Conservation (phyloP, 2,888 invertebrate genomes). For the Polymixis flavicincta region DNA sequence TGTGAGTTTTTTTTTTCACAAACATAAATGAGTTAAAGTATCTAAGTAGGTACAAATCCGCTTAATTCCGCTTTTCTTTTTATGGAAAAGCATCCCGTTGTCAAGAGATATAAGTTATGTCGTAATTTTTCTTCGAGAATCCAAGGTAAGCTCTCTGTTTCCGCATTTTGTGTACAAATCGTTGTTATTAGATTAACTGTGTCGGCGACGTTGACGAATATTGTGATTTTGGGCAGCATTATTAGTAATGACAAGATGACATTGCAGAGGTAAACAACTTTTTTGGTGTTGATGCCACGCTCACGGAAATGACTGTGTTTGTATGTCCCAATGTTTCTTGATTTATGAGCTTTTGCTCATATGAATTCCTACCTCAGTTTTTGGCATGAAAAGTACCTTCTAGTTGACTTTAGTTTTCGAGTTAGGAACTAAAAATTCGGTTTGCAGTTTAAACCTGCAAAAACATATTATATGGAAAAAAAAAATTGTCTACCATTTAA, state of each 20-base stretch:
- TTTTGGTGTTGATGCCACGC: slow-evolving; percentile 29
- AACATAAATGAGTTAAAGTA: neutral
- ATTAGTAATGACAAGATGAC: slow-evolving; percentile 57
- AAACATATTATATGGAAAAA: neutral
- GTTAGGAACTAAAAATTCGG: neutral
- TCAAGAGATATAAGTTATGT: slow-evolving; percentile 55
- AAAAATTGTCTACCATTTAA: neutral
- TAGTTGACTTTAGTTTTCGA: neutral
- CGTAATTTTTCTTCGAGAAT: slow-evolving; percentile 61
- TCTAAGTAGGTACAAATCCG: neutral
- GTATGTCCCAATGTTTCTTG: slow-evolving; percentile 13
- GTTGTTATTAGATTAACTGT: slow-evolving; percentile 73
- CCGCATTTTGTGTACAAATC: slow-evolving; percentile 72
- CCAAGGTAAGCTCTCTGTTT: slow-evolving; percentile 62
- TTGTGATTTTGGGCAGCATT: slow-evolving; percentile 65
- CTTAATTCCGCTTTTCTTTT: slow-evolving; percentile 21
- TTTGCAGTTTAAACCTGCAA: neutral
- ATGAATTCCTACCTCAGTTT: neutral
- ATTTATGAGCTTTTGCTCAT: slow-evolving; percentile 13
- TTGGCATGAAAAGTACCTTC: neutral
- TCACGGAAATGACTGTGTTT: slow-evolving; percentile 8
- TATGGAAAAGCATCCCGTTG: slow-evolving; percentile 19
- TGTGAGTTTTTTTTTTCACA: neutral
- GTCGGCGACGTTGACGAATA: slow-evolving; percentile 72
- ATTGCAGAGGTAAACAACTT: slow-evolving; percentile 46